phyloP scores from a whole-genome alignment of 2,888 invertebrate genomes.

The Troides oblongomaculatus region DNA sequence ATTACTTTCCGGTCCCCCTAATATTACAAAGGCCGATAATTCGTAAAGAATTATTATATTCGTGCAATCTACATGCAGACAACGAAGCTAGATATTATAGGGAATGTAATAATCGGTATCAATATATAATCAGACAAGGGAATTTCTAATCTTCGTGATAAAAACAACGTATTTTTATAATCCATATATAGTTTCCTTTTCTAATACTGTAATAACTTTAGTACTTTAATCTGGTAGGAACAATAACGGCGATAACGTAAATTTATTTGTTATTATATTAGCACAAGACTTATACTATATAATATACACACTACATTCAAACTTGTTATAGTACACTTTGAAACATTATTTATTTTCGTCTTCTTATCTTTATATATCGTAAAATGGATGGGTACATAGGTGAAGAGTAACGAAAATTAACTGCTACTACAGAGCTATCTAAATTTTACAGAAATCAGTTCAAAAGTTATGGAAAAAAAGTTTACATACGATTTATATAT shows the following conservation, averaged over 20 bases:
- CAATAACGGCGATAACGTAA: neutral
- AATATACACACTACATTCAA: too few relatives aligned
- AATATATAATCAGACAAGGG: neutral
- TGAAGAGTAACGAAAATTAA: too few relatives aligned
- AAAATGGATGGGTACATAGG: too few relatives aligned
- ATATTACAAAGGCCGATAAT: neutral
- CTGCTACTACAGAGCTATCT: too few relatives aligned
- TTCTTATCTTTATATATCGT: too few relatives aligned
- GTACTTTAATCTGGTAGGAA: neutral
- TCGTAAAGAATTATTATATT: neutral
- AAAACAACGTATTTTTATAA: neutral
- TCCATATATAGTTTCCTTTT: neutral
- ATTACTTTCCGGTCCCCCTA: too few relatives aligned
- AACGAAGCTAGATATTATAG: neutral
- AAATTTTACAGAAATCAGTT: too few relatives aligned
- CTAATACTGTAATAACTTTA: neutral
- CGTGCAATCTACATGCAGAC: neutral
- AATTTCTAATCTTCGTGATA: neutral
- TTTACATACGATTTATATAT: too few relatives aligned
- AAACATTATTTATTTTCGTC: too few relatives aligned
- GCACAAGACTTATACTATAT: too few relatives aligned
- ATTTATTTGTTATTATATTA: neutral
- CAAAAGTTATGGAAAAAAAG: too few relatives aligned
- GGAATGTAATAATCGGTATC: neutral
- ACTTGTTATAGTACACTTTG: too few relatives aligned